Base-by-base conservation (phyloP, 2,113 vertebrate species). In the Danionella cerebrum region DNA sequence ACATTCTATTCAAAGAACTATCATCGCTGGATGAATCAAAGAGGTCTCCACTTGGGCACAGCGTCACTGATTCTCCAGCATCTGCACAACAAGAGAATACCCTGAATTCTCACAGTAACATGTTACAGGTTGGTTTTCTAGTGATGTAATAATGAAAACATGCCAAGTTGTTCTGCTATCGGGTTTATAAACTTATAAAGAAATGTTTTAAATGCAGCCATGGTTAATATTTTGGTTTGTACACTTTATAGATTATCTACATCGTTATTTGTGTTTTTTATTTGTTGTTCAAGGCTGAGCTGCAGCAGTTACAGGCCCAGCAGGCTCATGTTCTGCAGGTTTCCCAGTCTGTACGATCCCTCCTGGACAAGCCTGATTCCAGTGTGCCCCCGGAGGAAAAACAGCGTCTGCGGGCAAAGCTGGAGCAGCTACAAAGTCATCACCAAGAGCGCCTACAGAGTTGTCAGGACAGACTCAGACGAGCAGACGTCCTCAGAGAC, bases 271-370 rank as follows among this genome's bases (percentile, higher is more conserved):
- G 9, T 33, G 3, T 33, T 9, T 29, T 24, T 41, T 21, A 4
- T 69, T 39, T 4, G 27, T 5, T 67, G 36, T 29, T 12, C 0
- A 83, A 98, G 96, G 79, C 72, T 0, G 89, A 77, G 78, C 90
- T 96, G 59, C 89, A 91, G 81, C 90, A 93, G 80, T 90, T 98
- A 70, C 91, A 94, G 72, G 85, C 90, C 45, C 94, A 95, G 73
- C 96, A 99, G 80, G 90, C 94, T 24, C 88, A 92, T 3, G 69
- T 98, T 7, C 88, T 96, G 59, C 81, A 95, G 72, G 87, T 94
- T 45, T 84, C 90, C 0, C 95, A 97, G 77, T 85, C 91, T 0
- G 87, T 90, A 0, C 94, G 91, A 65, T 84, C 91, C 0, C 90
- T 98, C 29, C 82, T 98, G 82, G 93, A 93, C 1, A 91, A 87